These are phyloP conservation scores for Sylvia atricapilla DNA, from an alignment of 2,113 vertebrate species.

Conservation along the genomic window DNA sequence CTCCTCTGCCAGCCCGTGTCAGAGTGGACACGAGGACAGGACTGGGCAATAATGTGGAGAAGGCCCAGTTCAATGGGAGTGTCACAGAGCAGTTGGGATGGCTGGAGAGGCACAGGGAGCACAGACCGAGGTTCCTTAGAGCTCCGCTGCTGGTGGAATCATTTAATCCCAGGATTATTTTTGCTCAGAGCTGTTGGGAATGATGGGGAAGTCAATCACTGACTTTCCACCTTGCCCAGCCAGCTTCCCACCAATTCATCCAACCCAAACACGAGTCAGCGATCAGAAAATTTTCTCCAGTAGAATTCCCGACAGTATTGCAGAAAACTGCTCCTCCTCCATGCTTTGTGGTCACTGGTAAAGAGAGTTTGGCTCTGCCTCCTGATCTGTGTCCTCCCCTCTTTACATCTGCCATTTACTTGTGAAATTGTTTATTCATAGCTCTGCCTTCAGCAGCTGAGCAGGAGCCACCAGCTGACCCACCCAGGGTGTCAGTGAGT, in stretches of 20 bases:
- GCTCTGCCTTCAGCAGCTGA: neutral
- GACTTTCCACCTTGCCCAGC: neutral
- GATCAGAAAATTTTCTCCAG: neutral
- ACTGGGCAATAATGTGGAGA: neutral
- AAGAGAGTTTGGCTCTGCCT: neutral
- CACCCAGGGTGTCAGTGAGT: neutral
- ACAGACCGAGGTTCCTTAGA: neutral
- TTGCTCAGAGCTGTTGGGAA: neutral
- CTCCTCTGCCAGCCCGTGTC: neutral
- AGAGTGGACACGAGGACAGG: neutral
- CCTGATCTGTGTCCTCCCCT: neutral
- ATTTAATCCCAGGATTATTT: neutral
- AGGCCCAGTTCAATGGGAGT: neutral
- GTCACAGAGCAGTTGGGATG: neutral
- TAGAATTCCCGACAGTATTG: neutral
- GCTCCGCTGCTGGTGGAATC: neutral
- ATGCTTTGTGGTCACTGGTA: too few relatives aligned
- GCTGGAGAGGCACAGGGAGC: neutral
- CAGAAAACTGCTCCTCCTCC: neutral
- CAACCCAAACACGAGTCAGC: fast-evolving
- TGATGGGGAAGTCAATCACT: neutral
- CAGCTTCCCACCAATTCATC: neutral
- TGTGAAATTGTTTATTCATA: too few relatives aligned
- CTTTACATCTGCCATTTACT: too few relatives aligned
- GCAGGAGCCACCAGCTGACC: neutral